These are phyloP conservation scores for Cryptocephalus primarius DNA, from an alignment of 2,888 invertebrate species.

Conservation along the genomic window DNA sequence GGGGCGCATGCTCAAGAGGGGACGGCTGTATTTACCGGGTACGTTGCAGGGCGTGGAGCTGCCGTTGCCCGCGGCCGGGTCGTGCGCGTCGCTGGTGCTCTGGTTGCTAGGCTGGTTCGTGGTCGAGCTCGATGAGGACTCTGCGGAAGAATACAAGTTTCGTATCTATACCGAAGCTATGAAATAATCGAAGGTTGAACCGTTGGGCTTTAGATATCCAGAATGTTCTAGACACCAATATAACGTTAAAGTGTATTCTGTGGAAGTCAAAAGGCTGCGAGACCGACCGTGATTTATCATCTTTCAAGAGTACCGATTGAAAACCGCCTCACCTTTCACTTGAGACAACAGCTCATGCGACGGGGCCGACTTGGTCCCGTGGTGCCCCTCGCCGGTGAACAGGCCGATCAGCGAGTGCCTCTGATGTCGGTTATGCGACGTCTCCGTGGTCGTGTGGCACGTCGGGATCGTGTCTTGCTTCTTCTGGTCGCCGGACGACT, in stretches of 20 bases:
- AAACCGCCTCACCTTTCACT: conserved; percentile 32
- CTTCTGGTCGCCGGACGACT: conserved; percentile 27
- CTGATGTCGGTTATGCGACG: conserved; percentile 35
- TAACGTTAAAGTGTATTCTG: too few relatives aligned
- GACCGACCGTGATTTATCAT: too few relatives aligned
- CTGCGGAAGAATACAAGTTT: too few relatives aligned
- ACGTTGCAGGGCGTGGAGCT: conserved; percentile 20
- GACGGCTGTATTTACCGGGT: conserved; percentile 9
- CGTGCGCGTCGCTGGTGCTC: conserved; percentile 24
- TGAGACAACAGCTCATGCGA: conserved; percentile 19
- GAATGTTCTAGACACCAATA: too few relatives aligned
- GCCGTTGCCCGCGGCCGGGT: conserved; percentile 19
- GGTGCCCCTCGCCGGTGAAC: conserved; percentile 43
- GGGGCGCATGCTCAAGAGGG: too few relatives aligned
- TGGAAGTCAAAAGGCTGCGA: too few relatives aligned
- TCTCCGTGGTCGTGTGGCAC: conserved; percentile 41
- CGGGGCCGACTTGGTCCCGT: conserved; percentile 23
- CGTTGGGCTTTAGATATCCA: too few relatives aligned
- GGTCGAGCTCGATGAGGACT: conserved; percentile 33
- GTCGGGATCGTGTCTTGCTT: conserved; percentile 35
- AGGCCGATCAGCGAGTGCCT: conserved; percentile 59
- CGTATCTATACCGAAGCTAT: too few relatives aligned
- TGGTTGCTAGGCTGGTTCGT: conserved; percentile 27
- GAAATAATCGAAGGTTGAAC: too few relatives aligned
- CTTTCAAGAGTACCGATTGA: too few relatives aligned